Base-by-base conservation (phyloP, 2,888 invertebrate genomes). In the Pteria penguin region DNA sequence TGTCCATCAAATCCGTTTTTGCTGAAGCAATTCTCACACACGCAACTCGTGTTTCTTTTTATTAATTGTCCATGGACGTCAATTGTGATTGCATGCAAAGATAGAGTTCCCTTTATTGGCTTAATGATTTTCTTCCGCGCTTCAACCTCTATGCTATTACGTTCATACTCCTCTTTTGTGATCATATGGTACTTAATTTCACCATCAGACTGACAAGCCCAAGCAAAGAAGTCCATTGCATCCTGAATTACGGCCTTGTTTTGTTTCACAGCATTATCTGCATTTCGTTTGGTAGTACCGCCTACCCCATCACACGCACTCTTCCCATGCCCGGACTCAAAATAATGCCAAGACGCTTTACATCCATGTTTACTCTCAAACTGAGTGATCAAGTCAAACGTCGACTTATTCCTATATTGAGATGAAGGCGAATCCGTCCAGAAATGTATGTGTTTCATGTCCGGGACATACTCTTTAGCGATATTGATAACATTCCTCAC, bases 341-440 rank as follows among this genome's bases (percentile, higher is more conserved):
- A 84, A 55, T 78, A 82, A 58, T 81, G 74, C 82, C 83, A 84
- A 18, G 18, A 62, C 0, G 77, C 75, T 0, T 27, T 11, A n/a
- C 62, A 3, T 11, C 63, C 57, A 71, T 72, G 68, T 5, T 76
- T 29, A 4, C 52, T 22, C 24, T 65, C 31, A 61, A 79, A 76
- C 26, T 75, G 60, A 8, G 77, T 70, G 4, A 80, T 29, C 3
- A 45, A 33, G 33, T 76, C 1, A 33, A 84, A 84, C 14, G 75
- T 78, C 4, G 5, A 54, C 45, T 72, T 74, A 57, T 84, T 84
- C 36, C 78, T 54, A 57, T 84, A 81, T 58, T 82, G 84, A 11
- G 67, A 61, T 4, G 77, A 65, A 5, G 82, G 78, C 33, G 71
- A 60, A 61, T 81, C 79, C 5, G 76, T 82, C 81, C 79, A 83